These are phyloP conservation scores for Iphiclides podalirius DNA, from an alignment of 2,888 invertebrate genomes.

Conservation along the genomic window DNA sequence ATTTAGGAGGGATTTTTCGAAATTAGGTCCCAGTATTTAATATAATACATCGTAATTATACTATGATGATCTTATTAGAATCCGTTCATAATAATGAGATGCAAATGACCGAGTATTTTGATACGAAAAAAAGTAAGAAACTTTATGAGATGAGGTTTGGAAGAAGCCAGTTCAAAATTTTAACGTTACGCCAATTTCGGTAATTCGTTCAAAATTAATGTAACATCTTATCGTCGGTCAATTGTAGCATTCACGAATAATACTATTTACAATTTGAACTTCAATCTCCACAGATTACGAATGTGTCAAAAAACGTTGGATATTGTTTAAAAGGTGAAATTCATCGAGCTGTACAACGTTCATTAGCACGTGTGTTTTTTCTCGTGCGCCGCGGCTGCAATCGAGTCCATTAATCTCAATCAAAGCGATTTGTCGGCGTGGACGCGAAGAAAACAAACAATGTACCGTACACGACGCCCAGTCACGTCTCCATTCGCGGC, in stretches of 20 bases:
- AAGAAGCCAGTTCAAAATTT: too few species aligned
- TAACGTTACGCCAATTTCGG: too few species aligned
- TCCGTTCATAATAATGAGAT: neutral
- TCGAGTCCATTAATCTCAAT: conserved; percentile 19
- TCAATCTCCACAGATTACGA: too few species aligned
- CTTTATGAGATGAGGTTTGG: too few species aligned
- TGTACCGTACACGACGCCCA: conserved; percentile 5
- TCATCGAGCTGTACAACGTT: neutral
- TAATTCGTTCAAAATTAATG: too few species aligned
- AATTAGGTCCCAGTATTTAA: too few species aligned
- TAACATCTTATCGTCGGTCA: too few species aligned
- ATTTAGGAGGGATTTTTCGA: too few species aligned
- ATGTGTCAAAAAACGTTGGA: neutral
- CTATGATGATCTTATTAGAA: neutral
- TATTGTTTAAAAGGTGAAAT: too few species aligned
- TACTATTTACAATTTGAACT: too few species aligned
- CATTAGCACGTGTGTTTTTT: conserved; percentile 4
- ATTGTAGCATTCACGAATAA: too few species aligned
- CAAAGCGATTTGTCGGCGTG: conserved; percentile 17
- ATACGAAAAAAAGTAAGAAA: neutral
- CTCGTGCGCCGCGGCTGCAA: neutral
- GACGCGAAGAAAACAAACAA: conserved; percentile 18
- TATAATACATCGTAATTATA: too few species aligned
- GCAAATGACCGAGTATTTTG: neutral
- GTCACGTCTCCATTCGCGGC: conserved; percentile 17